phyloP scores from a whole-genome alignment of 2,797 vertebrate genomes.

The Jordanella pulchra region DNA sequence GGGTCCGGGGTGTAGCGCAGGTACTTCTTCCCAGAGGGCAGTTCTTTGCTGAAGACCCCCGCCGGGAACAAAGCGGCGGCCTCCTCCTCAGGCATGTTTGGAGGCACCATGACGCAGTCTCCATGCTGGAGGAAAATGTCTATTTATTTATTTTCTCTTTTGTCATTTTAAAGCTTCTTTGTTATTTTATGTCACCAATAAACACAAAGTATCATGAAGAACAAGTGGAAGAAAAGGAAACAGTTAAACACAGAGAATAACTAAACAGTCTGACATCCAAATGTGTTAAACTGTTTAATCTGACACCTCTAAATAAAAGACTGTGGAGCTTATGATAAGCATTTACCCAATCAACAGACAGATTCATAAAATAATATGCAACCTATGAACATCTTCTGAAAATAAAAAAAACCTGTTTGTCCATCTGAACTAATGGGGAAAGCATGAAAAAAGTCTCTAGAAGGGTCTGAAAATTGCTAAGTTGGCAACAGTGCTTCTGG shows the following conservation, averaged over 20 bases:
- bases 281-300: neutral
- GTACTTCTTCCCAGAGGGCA: slow-evolving; percentile 91
- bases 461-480: no score
- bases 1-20: slow-evolving; percentile 89
- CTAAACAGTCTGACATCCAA: neutral
- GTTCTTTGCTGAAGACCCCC: slow-evolving; percentile 88
- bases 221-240: neutral
- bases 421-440: no score
- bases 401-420: no score
- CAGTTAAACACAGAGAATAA: neutral
- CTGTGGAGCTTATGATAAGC: no score
- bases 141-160: neutral
- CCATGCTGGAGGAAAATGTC: slow-evolving; percentile 77
- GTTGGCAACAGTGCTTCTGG: no score
- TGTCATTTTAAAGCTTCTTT: neutral
- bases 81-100: slow-evolving; percentile 86
- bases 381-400: no score
- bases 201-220: neutral
- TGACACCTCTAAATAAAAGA: neutral
- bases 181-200: neutral
- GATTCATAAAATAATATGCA: no score
- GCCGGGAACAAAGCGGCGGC: slow-evolving; percentile 85
- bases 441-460: no score
- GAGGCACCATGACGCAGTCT: slow-evolving; percentile 89
- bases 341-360: no score